These are phyloP conservation scores for Actinia tenebrosa DNA, from an alignment of 64 coral and sea anemone species.

Conservation along the genomic window DNA sequence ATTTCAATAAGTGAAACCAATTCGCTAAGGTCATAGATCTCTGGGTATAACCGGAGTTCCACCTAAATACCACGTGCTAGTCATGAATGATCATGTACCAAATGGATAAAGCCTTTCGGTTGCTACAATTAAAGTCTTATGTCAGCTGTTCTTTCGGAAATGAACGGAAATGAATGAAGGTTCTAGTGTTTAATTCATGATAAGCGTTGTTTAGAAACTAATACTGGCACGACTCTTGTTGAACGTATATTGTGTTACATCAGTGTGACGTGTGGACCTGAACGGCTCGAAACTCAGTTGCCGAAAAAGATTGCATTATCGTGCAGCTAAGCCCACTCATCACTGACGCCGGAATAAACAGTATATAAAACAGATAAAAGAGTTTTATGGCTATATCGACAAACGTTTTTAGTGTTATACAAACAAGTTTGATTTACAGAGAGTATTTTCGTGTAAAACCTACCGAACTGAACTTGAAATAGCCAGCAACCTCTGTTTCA, in stretches of 20 bases:
- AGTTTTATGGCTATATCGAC: no score
- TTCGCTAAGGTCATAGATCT: neutral
- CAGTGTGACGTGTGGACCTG: neutral
- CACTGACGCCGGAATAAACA: no score
- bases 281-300: neutral
- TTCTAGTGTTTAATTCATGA: neutral
- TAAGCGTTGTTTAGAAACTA: neutral
- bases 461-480: neutral
- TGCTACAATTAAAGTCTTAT: neutral
- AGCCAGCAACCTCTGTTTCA: neutral
- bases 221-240: neutral
- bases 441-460: neutral
- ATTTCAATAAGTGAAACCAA: neutral
- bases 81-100: neutral
- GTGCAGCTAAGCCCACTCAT: neutral
- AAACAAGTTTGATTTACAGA: neutral
- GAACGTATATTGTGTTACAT: neutral
- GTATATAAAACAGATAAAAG: no score
- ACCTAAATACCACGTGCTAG: slow-evolving; percentile 9
- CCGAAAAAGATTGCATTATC: neutral
- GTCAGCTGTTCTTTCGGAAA: neutral
- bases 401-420: no score
- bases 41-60: neutral
- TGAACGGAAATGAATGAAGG: neutral
- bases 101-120: neutral